Base-by-base conservation (phyloP, 2,888 invertebrate species). In the Erebia ligea region DNA sequence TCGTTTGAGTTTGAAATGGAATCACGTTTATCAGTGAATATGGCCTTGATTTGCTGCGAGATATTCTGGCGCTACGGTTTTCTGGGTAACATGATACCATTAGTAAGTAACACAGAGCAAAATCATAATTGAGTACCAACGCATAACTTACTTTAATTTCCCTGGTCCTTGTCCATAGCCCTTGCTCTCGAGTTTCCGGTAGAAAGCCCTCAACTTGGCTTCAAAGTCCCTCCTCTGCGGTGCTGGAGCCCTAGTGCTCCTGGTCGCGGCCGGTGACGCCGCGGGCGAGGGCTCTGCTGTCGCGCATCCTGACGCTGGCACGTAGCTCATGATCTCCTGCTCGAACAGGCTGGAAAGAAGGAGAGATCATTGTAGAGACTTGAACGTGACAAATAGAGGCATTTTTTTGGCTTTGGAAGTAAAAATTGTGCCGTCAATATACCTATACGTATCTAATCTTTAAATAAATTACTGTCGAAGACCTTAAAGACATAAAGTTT, bases 321-420 rank as follows among this genome's bases (percentile, higher is more conserved):
- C 97, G 93, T 98, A 98, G 80, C 98, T 98, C 98, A 99, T 98
- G 85, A 99, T 98, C 95, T 99, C 98, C 94, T 99, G 98, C 92
- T 99, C 99, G 94, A 99, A 98, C 83, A 98, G 95, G 95, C 99
- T 99, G 95, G 25, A 77, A 80, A 73, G 77, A 79, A 68, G 64
- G 68, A 40, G 42, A 42, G 45, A 54, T 40, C 50, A 59, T 45
- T 48, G 2, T 64, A 56, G 45, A 45, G 11, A 2, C 45, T 45
- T 45, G 45, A 45, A 45, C 11, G 11, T 42, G 10, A 34, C 34
- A 34, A 34, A 34, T 34, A 6, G 5, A 25, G 34, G 34, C 1
- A 0, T 21, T 21, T 21, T 1, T 34, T 34, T 34, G 34, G 34
- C 34, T 34, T 34, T 34, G 34, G 6, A 0, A 34, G 34, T 34